Evolutionary conservation across 1,140 invertebrate species (phyloP).

Genomic region (Ylistrum balloti): DNA sequence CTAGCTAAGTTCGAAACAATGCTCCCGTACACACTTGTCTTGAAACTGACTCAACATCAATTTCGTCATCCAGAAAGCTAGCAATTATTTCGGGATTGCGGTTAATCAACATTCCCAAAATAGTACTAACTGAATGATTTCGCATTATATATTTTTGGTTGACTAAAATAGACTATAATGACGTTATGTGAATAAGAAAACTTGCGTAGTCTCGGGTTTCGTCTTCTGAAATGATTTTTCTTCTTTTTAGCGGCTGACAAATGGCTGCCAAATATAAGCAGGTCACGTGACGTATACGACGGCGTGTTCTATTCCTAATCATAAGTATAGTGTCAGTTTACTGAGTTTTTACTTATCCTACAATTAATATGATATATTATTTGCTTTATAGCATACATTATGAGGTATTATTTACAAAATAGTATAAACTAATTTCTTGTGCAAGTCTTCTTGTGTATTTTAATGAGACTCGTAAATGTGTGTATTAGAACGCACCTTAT

Average conservation of each 20-base stretch:
- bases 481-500: neutral
- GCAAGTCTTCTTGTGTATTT: neutral
- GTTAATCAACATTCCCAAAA: no score
- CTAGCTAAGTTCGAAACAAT: constrained; percentile 20
- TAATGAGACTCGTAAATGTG: neutral
- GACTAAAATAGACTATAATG: neutral
- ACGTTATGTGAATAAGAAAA: neutral
- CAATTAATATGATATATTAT: no score
- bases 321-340: no score
- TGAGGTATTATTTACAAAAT: no score
- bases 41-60: constrained; percentile 31
- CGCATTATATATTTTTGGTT: neutral
- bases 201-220: neutral
- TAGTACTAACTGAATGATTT: neutral
- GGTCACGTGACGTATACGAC: neutral
- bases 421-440: no score
- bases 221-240: neutral
- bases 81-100: neutral
- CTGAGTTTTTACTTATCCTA: no score
- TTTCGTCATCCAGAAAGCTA: neutral
- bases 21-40: constrained; percentile 1
- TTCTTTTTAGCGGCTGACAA: constrained; percentile 45
- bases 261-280: constrained; percentile 46
- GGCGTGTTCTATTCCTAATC: constrained; percentile 20
- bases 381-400: no score